Conservation (phyloP, 1,140 invertebrate genomes). For the Drepana arcuata region DNA sequence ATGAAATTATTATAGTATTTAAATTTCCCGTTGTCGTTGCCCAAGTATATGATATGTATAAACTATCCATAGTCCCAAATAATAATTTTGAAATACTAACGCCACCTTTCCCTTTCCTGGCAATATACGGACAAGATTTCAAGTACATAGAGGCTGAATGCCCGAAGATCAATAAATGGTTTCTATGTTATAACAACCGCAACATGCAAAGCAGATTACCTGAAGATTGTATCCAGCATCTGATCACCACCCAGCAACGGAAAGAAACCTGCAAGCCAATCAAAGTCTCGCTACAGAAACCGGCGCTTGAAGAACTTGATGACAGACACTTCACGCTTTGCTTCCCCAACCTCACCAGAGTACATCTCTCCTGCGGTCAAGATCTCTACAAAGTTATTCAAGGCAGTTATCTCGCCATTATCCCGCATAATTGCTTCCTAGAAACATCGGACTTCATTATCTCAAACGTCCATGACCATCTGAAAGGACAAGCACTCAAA, state of each 20-base stretch:
- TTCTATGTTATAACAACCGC: constrained; percentile 2
- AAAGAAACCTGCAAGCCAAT: too few species aligned
- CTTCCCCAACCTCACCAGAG: constrained; percentile 10
- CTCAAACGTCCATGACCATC: constrained; percentile 5
- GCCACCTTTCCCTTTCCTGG: constrained; percentile 1
- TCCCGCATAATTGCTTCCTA: constrained; percentile 7
- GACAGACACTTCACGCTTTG: constrained; percentile 8
- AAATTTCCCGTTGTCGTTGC: too few species aligned
- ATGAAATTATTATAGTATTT: too few species aligned
- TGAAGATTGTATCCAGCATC: too few species aligned
- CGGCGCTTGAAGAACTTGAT: constrained; percentile 8
- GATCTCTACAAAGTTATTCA: constrained; percentile 3
- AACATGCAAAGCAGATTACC: too few species aligned
- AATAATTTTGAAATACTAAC: too few species aligned
- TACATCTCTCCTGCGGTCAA: constrained; percentile 7
- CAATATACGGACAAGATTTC: constrained; percentile 3
- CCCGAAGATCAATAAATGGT: constrained; percentile 5
- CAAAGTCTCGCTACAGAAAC: not conserved
- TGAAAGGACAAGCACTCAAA: constrained; percentile 11
- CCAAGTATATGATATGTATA: too few species aligned
- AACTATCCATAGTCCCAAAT: too few species aligned
- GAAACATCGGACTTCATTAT: constrained; percentile 6
- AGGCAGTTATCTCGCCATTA: too few species aligned
- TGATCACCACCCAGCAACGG: too few species aligned
- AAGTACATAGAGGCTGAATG: too few species aligned